A percentile compares a stretch with the other conserved stretches of the same genome.
These are phyloP conservation scores for Cataglyphis albicans DNA, from an alignment of 2,888 invertebrate genomes.

Conservation along the genomic window DNA sequence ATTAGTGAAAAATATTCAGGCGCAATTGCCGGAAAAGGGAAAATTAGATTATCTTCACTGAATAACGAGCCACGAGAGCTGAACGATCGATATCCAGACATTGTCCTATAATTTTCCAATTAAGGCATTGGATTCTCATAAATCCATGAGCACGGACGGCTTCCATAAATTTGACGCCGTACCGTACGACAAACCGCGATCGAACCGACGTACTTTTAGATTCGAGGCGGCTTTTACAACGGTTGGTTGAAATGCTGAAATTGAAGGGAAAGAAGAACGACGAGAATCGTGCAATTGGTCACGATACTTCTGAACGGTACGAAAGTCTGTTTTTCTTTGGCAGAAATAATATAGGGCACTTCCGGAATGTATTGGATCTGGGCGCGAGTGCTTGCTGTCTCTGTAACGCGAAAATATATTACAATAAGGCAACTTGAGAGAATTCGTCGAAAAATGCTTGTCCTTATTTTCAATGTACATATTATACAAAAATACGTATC, in stretches of 20 bases:
- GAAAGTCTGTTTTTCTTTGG: constrained; percentile 52
- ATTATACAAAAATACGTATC: not conserved
- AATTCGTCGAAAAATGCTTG: not conserved
- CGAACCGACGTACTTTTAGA: constrained; percentile 62
- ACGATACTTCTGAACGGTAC: constrained; percentile 40
- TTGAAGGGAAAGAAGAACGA: constrained; percentile 42
- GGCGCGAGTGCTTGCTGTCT: constrained; percentile 22
- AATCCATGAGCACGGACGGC: constrained; percentile 72
- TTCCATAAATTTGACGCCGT: constrained; percentile 77
- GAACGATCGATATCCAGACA: constrained; percentile 69
- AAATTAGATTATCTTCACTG: constrained; percentile 67
- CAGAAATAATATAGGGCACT: constrained; percentile 52
- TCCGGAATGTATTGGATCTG: constrained; percentile 35
- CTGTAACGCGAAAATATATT: constrained; percentile 41
- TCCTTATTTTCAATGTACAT: constrained; percentile 1
- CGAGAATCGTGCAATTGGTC: constrained; percentile 49
- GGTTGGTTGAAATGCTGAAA: constrained; percentile 56
- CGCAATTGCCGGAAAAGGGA: constrained; percentile 21
- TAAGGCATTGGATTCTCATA: constrained; percentile 80
- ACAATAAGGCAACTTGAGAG: constrained; percentile 16
- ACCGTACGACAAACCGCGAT: constrained; percentile 67
- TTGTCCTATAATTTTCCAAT: constrained; percentile 82
- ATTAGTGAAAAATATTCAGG: constrained; percentile 61
- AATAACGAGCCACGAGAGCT: constrained; percentile 67
- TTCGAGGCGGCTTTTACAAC: constrained; percentile 58